Evolutionary conservation across 2,797 vertebrate genomes (phyloP).

Genomic region (Vipera latastei): DNA sequence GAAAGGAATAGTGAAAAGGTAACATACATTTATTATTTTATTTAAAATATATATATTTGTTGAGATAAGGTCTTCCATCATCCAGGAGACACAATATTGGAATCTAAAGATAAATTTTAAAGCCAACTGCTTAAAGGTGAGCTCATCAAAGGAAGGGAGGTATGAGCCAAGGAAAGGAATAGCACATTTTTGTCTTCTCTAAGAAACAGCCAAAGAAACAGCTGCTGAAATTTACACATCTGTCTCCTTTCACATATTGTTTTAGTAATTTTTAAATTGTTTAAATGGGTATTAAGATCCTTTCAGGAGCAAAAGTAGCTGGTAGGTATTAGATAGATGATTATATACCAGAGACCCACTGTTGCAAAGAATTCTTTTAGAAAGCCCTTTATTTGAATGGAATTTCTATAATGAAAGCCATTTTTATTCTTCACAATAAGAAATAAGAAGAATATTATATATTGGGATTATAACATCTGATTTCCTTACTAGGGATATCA

Average conservation of each 20-base stretch:
- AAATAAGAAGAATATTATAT: background rate
- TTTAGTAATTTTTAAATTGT: conserved; percentile 24
- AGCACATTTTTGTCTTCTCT: conserved; percentile 12
- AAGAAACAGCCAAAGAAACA: conserved; percentile 40
- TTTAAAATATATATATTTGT: background rate
- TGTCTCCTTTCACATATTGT: background rate
- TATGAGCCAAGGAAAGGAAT: conserved; percentile 1
- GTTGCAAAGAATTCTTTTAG: background rate
- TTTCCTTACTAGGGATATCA: background rate
- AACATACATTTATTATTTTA: background rate
- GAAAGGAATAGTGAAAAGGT: background rate
- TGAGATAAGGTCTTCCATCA: background rate
- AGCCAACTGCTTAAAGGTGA: background rate
- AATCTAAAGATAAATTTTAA: background rate
- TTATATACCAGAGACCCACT: background rate
- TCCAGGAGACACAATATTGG: background rate
- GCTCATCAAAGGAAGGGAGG: background rate
- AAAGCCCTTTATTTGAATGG: background rate
- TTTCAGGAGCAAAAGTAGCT: conserved; percentile 5
- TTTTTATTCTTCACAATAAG: background rate
- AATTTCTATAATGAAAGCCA: background rate
- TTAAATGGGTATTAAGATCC: conserved; percentile 30
- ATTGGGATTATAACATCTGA: background rate
- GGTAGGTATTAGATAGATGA: conserved; percentile 21
- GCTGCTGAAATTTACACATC: conserved; percentile 8